phyloP scores from a whole-genome alignment of 2,888 invertebrate genomes.

The Orthosia gracilis region DNA sequence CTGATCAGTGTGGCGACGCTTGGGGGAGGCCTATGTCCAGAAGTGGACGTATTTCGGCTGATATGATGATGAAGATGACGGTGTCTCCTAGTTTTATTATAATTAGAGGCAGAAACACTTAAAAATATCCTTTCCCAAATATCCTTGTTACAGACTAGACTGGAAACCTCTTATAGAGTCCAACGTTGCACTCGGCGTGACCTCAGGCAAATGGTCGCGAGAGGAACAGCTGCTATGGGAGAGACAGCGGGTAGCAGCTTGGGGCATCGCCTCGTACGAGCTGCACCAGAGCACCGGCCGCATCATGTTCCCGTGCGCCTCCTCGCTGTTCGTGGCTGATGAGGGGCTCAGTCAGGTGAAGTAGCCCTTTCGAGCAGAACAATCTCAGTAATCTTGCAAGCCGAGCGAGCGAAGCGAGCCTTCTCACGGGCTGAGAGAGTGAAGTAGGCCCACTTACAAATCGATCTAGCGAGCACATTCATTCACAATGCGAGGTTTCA shows the following conservation, averaged over 20 bases:
- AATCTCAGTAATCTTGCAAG: background rate
- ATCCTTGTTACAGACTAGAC: conserved; percentile 89
- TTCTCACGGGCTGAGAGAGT: background rate
- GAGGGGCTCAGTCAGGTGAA: conserved; percentile 81
- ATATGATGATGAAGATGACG: too few relatives aligned
- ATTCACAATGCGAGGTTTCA: background rate
- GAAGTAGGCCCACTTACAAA: background rate
- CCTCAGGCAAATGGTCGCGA: conserved; percentile 93
- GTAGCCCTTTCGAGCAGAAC: background rate
- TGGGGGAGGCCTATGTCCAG: too few relatives aligned
- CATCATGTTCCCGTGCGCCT: conserved; percentile 97
- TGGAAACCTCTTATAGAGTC: conserved; percentile 97
- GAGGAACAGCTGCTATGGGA: conserved; percentile 98
- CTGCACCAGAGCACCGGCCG: conserved; percentile 95
- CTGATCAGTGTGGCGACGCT: too few relatives aligned
- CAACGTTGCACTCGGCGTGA: conserved; percentile 92
- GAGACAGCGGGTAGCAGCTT: conserved; percentile 96
- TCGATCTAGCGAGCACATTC: background rate
- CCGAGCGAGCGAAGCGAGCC: background rate
- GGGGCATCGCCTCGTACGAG: conserved; percentile 98
- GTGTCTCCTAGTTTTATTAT: too few relatives aligned
- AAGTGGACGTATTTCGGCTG: too few relatives aligned
- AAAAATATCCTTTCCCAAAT: too few relatives aligned
- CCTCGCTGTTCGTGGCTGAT: conserved; percentile 96
- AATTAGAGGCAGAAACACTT: too few relatives aligned